These are phyloP conservation scores for Netelia fuscicornis DNA, from an alignment of 2,888 invertebrate species.

Conservation along the genomic window DNA sequence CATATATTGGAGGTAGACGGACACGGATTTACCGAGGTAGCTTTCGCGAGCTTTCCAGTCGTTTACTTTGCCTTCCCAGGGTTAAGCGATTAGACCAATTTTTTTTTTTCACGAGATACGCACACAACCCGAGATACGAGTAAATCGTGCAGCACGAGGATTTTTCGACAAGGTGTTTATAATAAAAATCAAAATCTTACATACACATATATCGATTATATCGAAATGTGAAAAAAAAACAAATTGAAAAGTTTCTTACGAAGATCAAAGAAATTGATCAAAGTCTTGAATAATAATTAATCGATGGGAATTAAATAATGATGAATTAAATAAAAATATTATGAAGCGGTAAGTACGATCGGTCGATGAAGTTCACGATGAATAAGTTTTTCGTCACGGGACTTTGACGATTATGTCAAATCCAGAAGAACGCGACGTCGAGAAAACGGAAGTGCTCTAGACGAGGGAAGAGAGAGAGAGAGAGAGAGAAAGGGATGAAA, in stretches of 20 bases:
- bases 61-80: constrained; percentile 64
- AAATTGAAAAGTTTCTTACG: no score
- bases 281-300: neutral
- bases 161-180: no score
- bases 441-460: constrained; percentile 45
- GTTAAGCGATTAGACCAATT: constrained; percentile 66
- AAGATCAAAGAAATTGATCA: no score
- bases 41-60: constrained; percentile 64
- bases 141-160: no score
- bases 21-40: constrained; percentile 61
- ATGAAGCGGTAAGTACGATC: constrained; percentile 4
- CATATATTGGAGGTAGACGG: constrained; percentile 40
- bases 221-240: no score
- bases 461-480: constrained; percentile 22
- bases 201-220: no score
- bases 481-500: constrained; percentile 35
- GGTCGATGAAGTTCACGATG: constrained; percentile 32
- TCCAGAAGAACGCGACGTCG: constrained; percentile 42
- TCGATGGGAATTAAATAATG: neutral
- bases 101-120: constrained; percentile 60
- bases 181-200: no score
- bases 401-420: constrained; percentile 63
- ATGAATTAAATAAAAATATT: constrained; percentile 2
- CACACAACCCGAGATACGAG: constrained; percentile 8
- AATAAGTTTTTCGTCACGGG: constrained; percentile 35